Evolutionary conservation across 2,797 vertebrate species (phyloP), one percentile per base, ranked within the genome.

Genomic region (Okamejei kenojei): DNA sequence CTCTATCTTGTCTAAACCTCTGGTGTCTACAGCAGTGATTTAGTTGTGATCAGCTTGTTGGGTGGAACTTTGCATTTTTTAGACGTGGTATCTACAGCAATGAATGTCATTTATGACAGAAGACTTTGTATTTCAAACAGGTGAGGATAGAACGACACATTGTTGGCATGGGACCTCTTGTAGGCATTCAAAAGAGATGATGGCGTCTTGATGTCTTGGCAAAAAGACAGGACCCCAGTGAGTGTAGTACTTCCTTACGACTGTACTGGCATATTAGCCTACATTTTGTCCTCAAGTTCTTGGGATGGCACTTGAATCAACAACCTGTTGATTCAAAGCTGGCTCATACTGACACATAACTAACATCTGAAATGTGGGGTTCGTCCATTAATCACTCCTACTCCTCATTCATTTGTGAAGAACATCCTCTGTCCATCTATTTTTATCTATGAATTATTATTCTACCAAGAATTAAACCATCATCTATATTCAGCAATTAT

Each of bases 401-500:
- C 23, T 61, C 17, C 29, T 63, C 5, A 86, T 63, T 63, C 61
- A 21, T 26, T 21, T 8, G n/a, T 88, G 61, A 88, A 68, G 61
- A 68, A 88, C 35, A 32, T n/a, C 21, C n/a, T 68, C 2, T 63
- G 63, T 7, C n/a, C 61, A 35, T 68, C 7, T 10, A 32, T 35
- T 88, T 88, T 68, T 65, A 61, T 19, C 5, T 19, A 19, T 88
- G 84, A 68, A 35, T 32, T 68, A 88, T 65, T 88, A 88, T 68
- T 65, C 54, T n/a, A 88, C 84, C 63, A 8, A 19, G 21, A 88
- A 88, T 88, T 88, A 35, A 88, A 63, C 84, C 19, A 88, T 88
- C 15, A 68, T 88, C 68, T 65, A 68, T 19, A 9, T 21, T 68
- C 15, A 35, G n/a, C n/a, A 19, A 10, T 88, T 23, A 15, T 88